Percentiles rank a stretch among this genome's conserved stretches.
phyloP scores from a whole-genome alignment of 2,113 vertebrate species.

The Uria lomvia region DNA sequence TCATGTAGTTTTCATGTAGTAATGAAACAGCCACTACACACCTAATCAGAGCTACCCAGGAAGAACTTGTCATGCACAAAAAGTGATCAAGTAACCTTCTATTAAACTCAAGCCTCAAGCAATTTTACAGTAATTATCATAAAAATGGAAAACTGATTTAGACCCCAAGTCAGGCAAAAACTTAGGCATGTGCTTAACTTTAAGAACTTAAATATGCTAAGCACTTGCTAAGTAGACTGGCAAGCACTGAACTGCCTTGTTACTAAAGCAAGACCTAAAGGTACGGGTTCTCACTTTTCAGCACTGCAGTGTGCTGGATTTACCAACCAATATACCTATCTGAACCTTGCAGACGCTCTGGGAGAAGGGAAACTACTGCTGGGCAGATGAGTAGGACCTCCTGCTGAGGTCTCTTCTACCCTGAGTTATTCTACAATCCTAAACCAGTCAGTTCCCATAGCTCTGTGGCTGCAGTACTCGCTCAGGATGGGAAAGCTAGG shows the following conservation, averaged over 20 bases:
- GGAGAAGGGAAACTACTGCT: not conserved
- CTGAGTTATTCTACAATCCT: not conserved
- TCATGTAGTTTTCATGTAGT: rapidly evolving
- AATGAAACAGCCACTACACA: not conserved
- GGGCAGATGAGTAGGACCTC: not conserved
- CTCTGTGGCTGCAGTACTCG: not conserved
- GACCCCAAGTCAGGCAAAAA: not conserved
- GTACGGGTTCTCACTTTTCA: not conserved
- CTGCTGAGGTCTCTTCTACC: not conserved
- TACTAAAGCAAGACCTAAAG: not conserved
- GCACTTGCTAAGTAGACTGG: not conserved
- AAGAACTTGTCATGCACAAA: not conserved
- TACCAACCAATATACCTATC: not conserved
- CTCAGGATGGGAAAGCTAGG: not conserved
- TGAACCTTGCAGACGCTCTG: not conserved
- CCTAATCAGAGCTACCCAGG: not conserved
- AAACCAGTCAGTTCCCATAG: not conserved
- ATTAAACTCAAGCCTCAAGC: not conserved
- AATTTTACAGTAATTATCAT: not conserved
- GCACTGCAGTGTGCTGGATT: not conserved
- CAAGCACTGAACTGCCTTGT: not conserved
- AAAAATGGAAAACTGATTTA: not conserved
- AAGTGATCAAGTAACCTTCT: not conserved
- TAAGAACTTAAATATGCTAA: not conserved
- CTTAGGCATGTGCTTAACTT: not conserved